phyloP scores from a whole-genome alignment of 2,113 vertebrate species.

The Marmota monax region DNA sequence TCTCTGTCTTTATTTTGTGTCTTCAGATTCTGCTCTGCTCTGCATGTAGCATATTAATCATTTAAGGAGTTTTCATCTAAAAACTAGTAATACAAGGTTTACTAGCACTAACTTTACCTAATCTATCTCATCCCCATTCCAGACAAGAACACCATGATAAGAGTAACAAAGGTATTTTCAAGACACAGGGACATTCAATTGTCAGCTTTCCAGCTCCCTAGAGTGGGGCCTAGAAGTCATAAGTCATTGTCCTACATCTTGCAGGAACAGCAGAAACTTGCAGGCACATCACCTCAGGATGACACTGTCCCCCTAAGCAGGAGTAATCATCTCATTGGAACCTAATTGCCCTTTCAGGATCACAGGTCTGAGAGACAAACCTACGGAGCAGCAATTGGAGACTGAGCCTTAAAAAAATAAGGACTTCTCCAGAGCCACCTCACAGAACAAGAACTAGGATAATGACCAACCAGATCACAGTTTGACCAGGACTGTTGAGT shows the following conservation, averaged over 20 bases:
- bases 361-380: not conserved
- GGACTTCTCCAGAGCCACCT: not conserved
- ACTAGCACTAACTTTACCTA: not conserved
- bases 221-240: not conserved
- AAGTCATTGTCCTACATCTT: not conserved
- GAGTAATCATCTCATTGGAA: not conserved
- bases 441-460: not conserved
- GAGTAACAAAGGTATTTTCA: not conserved
- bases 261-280: not conserved
- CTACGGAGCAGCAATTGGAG: not conserved
- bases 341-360: not conserved
- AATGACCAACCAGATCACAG: not conserved
- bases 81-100: not conserved
- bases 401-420: not conserved
- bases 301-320: not conserved
- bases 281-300: not conserved
- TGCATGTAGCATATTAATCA: not conserved
- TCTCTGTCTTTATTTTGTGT: not conserved
- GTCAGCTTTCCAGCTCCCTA: not conserved
- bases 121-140: not conserved
- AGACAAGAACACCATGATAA: not conserved
- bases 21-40: not conserved
- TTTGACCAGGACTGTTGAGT: not conserved
- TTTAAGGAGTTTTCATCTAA: not conserved
- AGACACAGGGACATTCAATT: not conserved